These are phyloP conservation scores for Chrosomus eos DNA, from an alignment of 2,797 vertebrate genomes.

Conservation along the genomic window DNA sequence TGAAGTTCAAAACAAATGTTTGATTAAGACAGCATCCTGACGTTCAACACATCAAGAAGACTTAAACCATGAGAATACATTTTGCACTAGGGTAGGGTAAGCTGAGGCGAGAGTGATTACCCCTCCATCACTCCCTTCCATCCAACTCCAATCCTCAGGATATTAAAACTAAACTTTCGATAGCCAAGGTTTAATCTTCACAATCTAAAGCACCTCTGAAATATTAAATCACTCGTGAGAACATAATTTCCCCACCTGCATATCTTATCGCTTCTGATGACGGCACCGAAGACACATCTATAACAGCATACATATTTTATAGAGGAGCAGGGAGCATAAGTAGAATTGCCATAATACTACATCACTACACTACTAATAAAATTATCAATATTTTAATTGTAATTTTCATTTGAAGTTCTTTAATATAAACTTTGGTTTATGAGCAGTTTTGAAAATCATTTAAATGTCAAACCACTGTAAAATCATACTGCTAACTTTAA, in stretches of 20 bases:
- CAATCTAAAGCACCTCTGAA: conserved; percentile 25
- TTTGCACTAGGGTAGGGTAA: background rate
- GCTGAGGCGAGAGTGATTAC: background rate
- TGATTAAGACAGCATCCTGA: conserved; percentile 4
- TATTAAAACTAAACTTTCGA: conserved; percentile 33
- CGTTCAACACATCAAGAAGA: conserved; percentile 6
- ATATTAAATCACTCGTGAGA: conserved; percentile 46
- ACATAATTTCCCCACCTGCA: conserved; percentile 50
- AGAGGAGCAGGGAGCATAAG: background rate
- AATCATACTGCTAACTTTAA: background rate
- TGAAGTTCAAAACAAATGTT: conserved; percentile 27
- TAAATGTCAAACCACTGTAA: background rate
- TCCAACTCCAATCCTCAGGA: conserved; percentile 13
- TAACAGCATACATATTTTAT: conserved; percentile 22
- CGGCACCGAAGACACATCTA: conserved; percentile 9
- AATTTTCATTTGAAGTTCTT: background rate
- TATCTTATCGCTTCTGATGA: conserved; percentile 4
- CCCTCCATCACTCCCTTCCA: background rate
- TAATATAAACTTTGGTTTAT: background rate
- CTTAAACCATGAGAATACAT: conserved; percentile 7
- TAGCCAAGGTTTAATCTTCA: conserved; percentile 17
- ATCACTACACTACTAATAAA: conserved; percentile 1
- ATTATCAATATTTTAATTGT: background rate
- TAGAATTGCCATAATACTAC: background rate
- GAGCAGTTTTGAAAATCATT: background rate